A percentile compares a stretch with the other conserved stretches of the same genome.
Evolutionary conservation across 2,113 vertebrate species (phyloP).

Genomic region (Oryzias curvinotus): DNA sequence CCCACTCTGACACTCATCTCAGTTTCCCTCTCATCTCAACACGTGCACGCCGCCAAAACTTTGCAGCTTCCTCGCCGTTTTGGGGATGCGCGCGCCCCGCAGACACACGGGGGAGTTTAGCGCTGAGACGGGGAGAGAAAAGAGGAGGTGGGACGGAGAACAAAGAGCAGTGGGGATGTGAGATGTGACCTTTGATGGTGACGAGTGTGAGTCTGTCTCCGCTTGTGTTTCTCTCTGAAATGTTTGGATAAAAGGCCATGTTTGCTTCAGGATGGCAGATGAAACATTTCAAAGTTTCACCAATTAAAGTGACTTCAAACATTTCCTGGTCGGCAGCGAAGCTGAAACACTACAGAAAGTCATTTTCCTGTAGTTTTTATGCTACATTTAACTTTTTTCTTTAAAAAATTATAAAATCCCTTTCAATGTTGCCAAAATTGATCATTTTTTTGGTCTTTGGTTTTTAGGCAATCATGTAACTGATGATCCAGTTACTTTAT

Average conservation of each 20-base stretch:
- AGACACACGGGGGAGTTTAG: conserved; percentile 30
- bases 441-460: no score
- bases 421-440: no score
- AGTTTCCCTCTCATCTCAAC: conserved; percentile 47
- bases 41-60: conserved; percentile 46
- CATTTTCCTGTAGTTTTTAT: no score
- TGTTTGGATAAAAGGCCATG: conserved; percentile 30
- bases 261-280: conserved; percentile 25
- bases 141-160: conserved; percentile 36
- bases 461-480: no score
- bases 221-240: conserved; percentile 18
- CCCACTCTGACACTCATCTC: conserved; percentile 35
- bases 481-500: no score
- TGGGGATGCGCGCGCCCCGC: conserved; percentile 12
- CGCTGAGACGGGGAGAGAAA: conserved; percentile 42
- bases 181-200: conserved; percentile 70
- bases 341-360: neutral
- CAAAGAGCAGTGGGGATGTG: conserved; percentile 47
- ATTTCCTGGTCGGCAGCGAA: neutral
- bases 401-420: no score
- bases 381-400: no score
- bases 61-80: conserved; percentile 33
- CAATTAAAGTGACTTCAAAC: conserved; percentile 5
- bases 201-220: conserved; percentile 45
- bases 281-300: conserved; percentile 21